Percentiles rank a stretch among this genome's conserved stretches.
phyloP scores from a whole-genome alignment of 2,797 vertebrate genomes.

The Danio jaintianensis region DNA sequence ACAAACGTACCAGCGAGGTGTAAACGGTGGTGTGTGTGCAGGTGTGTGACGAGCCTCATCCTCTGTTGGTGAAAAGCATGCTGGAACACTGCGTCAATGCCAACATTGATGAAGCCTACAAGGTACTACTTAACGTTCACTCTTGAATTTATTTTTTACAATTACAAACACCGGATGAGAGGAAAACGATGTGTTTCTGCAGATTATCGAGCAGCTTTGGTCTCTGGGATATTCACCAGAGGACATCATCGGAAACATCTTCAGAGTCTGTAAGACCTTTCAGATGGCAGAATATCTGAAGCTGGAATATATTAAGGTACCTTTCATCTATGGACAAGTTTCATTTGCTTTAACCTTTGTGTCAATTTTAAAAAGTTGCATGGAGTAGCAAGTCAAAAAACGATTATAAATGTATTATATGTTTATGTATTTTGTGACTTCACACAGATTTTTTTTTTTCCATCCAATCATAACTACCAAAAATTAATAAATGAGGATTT shows the following conservation, averaged over 20 bases:
- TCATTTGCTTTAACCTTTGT: neutral
- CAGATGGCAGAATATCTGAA: slow-evolving; percentile 97
- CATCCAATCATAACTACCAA: no score
- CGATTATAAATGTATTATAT: no score
- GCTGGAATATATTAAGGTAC: slow-evolving; percentile 96
- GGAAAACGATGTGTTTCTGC: neutral
- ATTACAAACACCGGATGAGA: neutral
- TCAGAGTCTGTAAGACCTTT: slow-evolving; percentile 96
- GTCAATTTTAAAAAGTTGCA: neutral
- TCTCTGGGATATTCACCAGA: slow-evolving; percentile 94
- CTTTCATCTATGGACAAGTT: neutral
- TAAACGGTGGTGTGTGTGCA: slow-evolving; percentile 53
- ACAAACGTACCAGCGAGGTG: neutral
- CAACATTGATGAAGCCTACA: slow-evolving; percentile 91
- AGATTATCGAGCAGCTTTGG: slow-evolving; percentile 96
- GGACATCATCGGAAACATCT: slow-evolving; percentile 96
- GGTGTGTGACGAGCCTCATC: slow-evolving; percentile 98
- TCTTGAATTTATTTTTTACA: neutral
- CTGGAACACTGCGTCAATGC: slow-evolving; percentile 89
- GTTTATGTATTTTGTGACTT: no score
- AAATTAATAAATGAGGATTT: no score
- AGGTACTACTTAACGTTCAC: slow-evolving; percentile 70
- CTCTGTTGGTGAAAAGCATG: slow-evolving; percentile 95
- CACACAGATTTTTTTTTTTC: no score
- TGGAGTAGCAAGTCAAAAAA: no score